These are phyloP conservation scores for Plotosus lineatus DNA, from an alignment of 2,113 vertebrate species.

Conservation along the genomic window DNA sequence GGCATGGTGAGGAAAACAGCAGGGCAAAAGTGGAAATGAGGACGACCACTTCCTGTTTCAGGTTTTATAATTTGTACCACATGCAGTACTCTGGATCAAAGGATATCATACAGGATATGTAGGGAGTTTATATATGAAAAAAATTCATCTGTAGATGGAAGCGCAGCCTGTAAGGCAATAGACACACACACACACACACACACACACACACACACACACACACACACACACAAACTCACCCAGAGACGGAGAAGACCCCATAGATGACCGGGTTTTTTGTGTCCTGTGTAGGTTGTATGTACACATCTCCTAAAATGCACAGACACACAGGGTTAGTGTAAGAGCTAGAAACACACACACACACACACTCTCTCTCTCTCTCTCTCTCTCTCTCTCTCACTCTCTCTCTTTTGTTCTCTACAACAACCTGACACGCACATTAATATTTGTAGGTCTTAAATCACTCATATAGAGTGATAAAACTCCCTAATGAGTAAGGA, in stretches of 20 bases:
- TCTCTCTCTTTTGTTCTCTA: too few relatives aligned
- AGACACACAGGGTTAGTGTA: constrained; percentile 40
- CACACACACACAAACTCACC: constrained; percentile 74
- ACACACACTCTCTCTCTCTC: constrained; percentile 24
- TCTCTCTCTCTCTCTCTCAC: not conserved
- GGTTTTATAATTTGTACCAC: constrained; percentile 14
- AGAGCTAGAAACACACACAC: not conserved
- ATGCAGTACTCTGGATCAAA: not conserved
- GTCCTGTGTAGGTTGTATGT: constrained; percentile 95
- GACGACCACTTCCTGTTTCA: constrained; percentile 27
- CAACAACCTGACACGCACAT: not conserved
- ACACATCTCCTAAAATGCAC: constrained; percentile 85
- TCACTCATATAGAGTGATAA: constrained; percentile 14
- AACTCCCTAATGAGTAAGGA: constrained; percentile 8
- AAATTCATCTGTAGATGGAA: not conserved
- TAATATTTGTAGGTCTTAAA: constrained; percentile 39
- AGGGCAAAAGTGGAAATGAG: not conserved
- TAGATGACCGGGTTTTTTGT: constrained; percentile 95
- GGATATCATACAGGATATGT: not conserved
- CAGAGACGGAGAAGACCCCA: constrained; percentile 90
- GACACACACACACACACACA: not conserved
- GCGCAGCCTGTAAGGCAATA: not conserved
- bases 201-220: constrained; percentile 7
- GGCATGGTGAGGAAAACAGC: not conserved
- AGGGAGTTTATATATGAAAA: not conserved